phyloP scores from a whole-genome alignment of 2,888 invertebrate genomes.

The Tinea trinotella region DNA sequence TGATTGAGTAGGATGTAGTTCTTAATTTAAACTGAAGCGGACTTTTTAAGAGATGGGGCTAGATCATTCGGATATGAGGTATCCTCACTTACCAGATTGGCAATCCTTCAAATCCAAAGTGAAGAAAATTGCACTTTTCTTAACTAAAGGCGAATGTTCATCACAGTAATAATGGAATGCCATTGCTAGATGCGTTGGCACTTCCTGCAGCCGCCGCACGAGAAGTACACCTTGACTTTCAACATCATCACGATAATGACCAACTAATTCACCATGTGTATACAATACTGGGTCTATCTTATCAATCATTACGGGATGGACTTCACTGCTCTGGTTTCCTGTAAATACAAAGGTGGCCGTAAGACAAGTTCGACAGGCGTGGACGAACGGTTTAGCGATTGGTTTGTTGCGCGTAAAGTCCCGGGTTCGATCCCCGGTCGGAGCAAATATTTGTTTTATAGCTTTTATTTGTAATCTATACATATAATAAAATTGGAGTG shows the following conservation, averaged over 20 bases:
- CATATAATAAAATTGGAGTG: too few relatives aligned
- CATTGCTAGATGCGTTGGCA: constrained; percentile 56
- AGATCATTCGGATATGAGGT: too few relatives aligned
- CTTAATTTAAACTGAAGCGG: too few relatives aligned
- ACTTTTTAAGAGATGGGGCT: too few relatives aligned
- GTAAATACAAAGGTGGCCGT: constrained; percentile 24
- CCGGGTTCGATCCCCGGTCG: too few relatives aligned
- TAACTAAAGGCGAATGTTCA: constrained; percentile 57
- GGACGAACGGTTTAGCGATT: too few relatives aligned
- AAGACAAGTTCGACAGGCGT: too few relatives aligned
- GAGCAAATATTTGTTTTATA: too few relatives aligned
- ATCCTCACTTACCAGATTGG: neutral
- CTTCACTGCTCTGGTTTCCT: constrained; percentile 44
- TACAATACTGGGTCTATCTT: constrained; percentile 37
- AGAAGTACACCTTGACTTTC: constrained; percentile 50
- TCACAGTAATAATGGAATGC: constrained; percentile 67
- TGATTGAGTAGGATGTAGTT: too few relatives aligned
- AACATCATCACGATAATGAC: constrained; percentile 39
- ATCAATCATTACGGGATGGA: constrained; percentile 40
- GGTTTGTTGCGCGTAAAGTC: too few relatives aligned
- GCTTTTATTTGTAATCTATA: too few relatives aligned
- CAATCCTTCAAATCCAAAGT: constrained; percentile 41
- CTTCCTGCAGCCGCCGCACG: constrained; percentile 44
- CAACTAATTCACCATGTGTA: constrained; percentile 45
- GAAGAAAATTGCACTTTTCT: constrained; percentile 58